Conservation (phyloP, 2,113 vertebrate species). For the Myodes glareolus region DNA sequence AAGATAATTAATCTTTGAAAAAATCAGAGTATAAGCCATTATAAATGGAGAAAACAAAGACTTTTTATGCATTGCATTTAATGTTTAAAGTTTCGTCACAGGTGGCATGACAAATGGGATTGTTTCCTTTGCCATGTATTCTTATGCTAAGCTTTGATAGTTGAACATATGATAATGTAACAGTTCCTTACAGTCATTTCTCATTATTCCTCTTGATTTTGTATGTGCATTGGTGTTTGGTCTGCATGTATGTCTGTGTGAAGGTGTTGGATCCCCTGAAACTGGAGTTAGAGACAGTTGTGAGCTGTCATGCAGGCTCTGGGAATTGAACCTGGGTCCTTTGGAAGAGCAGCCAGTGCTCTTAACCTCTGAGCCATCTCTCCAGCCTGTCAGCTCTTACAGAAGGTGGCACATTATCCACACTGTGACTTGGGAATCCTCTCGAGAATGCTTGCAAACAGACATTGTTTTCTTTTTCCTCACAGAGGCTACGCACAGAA, state of each 20-base stretch:
- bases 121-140: constrained; percentile 30
- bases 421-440: constrained; percentile 7
- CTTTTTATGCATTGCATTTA: constrained; percentile 8
- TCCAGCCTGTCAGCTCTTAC: neutral
- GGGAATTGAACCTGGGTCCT: neutral
- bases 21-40: constrained; percentile 1
- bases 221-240: neutral
- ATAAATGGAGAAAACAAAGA: neutral
- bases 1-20: neutral
- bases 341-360: neutral
- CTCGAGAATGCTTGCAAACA: constrained; percentile 52
- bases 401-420: constrained; percentile 24
- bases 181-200: neutral
- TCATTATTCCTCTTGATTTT: constrained; percentile 13
- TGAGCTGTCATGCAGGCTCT: neutral
- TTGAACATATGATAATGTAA: constrained; percentile 41
- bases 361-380: neutral
- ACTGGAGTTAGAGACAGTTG: neutral
- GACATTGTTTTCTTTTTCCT: constrained; percentile 66
- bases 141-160: neutral
- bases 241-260: neutral
- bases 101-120: neutral
- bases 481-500: constrained; percentile 97
- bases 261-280: neutral
- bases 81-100: constrained; percentile 39